These are phyloP conservation scores for Cheracebus regulus DNA, from an alignment of 2,797 vertebrate genomes.

Conservation along the genomic window DNA sequence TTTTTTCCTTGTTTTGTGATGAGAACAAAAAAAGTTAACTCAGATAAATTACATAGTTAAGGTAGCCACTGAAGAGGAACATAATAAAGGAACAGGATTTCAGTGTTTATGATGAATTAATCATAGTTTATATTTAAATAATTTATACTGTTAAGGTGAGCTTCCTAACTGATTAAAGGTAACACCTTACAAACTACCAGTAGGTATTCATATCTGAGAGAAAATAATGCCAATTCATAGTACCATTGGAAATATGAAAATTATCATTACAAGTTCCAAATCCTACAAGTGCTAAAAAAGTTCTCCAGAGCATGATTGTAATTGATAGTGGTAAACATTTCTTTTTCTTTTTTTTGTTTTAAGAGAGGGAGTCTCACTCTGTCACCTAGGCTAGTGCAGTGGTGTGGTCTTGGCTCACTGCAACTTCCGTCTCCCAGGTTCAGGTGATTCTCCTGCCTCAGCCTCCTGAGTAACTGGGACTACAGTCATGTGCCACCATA, in stretches of 20 bases:
- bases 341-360: not conserved
- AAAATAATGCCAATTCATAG: not conserved
- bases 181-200: not conserved
- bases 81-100: conserved; percentile 11
- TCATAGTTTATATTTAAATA: not conserved
- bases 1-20: conserved; percentile 42
- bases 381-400: not conserved
- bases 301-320: not conserved
- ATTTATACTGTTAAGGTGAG: conserved; percentile 4
- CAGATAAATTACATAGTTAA: conserved; percentile 27
- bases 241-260: not conserved
- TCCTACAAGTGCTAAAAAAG: not conserved
- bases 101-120: not conserved
- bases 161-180: conserved; percentile 32
- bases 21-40: not conserved
- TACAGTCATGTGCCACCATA: not conserved
- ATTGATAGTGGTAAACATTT: not conserved
- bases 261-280: not conserved
- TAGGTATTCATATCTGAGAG: not conserved
- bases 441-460: not conserved
- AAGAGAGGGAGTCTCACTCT: not conserved
- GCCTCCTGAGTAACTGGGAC: not conserved
- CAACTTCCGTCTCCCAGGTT: not conserved
- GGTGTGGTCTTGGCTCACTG: not conserved
- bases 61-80: not conserved